A percentile compares a stretch with the other conserved stretches of the same genome.
phyloP scores from a whole-genome alignment of 2,888 invertebrate genomes.

The Ophioninae sp. region DNA sequence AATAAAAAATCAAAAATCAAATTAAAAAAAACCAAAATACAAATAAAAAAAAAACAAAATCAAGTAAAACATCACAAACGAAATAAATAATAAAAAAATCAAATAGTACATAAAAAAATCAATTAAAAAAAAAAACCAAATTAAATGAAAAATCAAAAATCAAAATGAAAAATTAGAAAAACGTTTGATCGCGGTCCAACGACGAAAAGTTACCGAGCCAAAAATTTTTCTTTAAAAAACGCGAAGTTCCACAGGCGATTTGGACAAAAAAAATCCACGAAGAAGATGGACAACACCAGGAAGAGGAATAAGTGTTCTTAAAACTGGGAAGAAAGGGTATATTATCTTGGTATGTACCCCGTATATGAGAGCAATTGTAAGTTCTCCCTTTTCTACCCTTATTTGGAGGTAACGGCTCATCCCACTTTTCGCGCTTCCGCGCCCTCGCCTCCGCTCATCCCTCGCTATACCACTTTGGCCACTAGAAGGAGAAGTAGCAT shows the following conservation, averaged over 20 bases:
- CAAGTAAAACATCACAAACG: too few species aligned
- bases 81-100: not conserved
- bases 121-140: too few species aligned
- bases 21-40: too few species aligned
- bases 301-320: slow-evolving; percentile 5
- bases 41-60: too few species aligned
- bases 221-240: not conserved
- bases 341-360: slow-evolving; percentile 6
- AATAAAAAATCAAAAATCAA: too few species aligned
- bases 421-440: slow-evolving; percentile 58
- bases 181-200: not conserved
- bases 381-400: slow-evolving; percentile 64
- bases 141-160: too few species aligned
- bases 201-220: not conserved
- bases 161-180: not conserved
- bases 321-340: slow-evolving; percentile 34
- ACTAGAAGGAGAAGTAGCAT: slow-evolving; percentile 51
- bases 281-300: slow-evolving; percentile 6
- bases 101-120: too few species aligned
- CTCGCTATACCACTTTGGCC: slow-evolving; percentile 48
- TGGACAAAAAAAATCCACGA: slow-evolving; percentile 14
- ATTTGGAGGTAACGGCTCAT: slow-evolving; percentile 44
- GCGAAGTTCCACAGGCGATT: slow-evolving; percentile 3
- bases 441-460: slow-evolving; percentile 41
- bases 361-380: slow-evolving; percentile 63